These are phyloP conservation scores for Drosophila auraria DNA, from an alignment of 1,140 invertebrate genomes.

Conservation along the genomic window DNA sequence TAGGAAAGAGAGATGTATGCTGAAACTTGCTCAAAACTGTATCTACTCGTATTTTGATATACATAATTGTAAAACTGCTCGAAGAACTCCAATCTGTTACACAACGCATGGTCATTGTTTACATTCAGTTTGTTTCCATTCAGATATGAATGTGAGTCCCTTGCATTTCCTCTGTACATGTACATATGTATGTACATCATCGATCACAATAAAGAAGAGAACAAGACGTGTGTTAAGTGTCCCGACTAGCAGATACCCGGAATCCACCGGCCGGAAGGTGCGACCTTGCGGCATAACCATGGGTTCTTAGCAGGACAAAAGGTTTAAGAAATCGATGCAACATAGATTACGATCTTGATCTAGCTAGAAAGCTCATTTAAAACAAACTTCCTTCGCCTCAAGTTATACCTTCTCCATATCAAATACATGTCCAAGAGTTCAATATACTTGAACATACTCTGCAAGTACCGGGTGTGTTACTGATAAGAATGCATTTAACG, in stretches of 20 bases:
- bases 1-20: constrained; percentile 11
- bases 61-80: constrained; percentile 45
- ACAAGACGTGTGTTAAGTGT: constrained; percentile 1
- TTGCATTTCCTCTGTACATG: constrained; percentile 1
- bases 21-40: constrained; percentile 43
- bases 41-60: constrained; percentile 47
- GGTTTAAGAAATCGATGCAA: not conserved
- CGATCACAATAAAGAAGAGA: constrained; percentile 2
- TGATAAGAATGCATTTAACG: constrained; percentile 25
- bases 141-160: constrained; percentile 13
- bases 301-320: not conserved
- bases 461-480: constrained; percentile 1
- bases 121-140: constrained; percentile 42
- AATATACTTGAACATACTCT: constrained; percentile 13
- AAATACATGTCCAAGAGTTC: constrained; percentile 2
- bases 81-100: constrained; percentile 57
- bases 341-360: not conserved
- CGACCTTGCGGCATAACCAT: too few relatives aligned
- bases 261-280: too few relatives aligned
- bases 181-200: constrained; percentile 9
- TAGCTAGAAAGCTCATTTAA: not conserved
- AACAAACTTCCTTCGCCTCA: not conserved
- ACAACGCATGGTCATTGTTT: constrained; percentile 67
- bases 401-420: not conserved
- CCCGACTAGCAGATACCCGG: constrained; percentile 13